Conservation (phyloP, 1,140 invertebrate genomes). For the Cheumatopsyche charites region DNA sequence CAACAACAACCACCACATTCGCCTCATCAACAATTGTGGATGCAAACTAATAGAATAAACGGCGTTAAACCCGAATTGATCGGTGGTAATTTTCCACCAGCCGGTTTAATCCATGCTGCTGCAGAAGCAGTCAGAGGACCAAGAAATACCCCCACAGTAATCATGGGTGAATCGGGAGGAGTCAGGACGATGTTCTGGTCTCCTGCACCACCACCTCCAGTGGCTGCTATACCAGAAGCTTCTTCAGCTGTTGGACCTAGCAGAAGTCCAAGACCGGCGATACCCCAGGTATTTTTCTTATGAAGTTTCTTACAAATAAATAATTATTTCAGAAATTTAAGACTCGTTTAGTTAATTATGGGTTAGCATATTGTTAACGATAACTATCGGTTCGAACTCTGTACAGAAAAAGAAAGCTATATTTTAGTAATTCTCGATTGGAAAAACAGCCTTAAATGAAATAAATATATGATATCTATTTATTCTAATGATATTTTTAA, state of each 20-base stretch:
- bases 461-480: too few species aligned
- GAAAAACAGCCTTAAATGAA: too few species aligned
- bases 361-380: too few species aligned
- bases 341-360: too few species aligned
- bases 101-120: slow-evolving; percentile 54
- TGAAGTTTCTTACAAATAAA: too few species aligned
- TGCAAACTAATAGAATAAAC: slow-evolving; percentile 69
- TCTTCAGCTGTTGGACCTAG: slow-evolving; percentile 57
- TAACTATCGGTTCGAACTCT: too few species aligned
- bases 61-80: slow-evolving; percentile 81
- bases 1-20: slow-evolving; percentile 48
- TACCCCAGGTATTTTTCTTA: slow-evolving; percentile 51
- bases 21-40: slow-evolving; percentile 63
- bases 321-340: too few species aligned
- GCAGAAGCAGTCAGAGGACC: slow-evolving; percentile 56
- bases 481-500: too few species aligned
- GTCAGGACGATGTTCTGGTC: slow-evolving; percentile 93
- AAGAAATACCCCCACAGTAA: slow-evolving; percentile 81
- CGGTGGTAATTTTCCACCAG: slow-evolving; percentile 68
- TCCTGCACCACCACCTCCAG: slow-evolving; percentile 64
- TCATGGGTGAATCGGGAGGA: slow-evolving; percentile 89
- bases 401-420: too few species aligned
- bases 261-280: slow-evolving; percentile 60
- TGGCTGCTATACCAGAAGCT: slow-evolving; percentile 50
- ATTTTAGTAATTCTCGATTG: too few species aligned